Evolutionary conservation across 2,113 vertebrate genomes (phyloP), one percentile per base, ranked within the genome.

Genomic region (Tenebrosternarchus preto): DNA sequence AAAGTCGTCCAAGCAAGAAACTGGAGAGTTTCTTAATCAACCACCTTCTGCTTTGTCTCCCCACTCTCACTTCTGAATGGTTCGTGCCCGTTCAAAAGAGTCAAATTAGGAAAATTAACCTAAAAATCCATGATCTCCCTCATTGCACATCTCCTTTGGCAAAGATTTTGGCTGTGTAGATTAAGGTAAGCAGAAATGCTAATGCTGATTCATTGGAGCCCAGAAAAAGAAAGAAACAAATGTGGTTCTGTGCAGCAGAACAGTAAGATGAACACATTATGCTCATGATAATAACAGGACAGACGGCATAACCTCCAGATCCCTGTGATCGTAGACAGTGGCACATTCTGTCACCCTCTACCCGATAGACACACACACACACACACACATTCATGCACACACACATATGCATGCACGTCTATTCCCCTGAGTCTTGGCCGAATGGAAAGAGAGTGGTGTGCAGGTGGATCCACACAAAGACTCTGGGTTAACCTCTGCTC

Each of bases 21-120:
- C 60, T 53, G 39, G 56, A 79, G 73, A 69, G 79, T 76, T n/a
- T 68, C 69, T 81, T 81, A 80, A 83, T 83, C 84, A 83, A 8
- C 15, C 36, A 19, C 46, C 22, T 55, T 67, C 70, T 31, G 46
- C 71, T 74, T 78, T 66, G 74, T 71, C 60, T 22, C 27, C 17
- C 76, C 50, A n/a, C 29, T 72, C 63, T n/a, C 9, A n/a, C 63
- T 59, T n/a, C 75, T 24, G 71, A 86, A 77, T 63, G 59, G 59
- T 80, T 67, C 79, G 67, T 80, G 29, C 56, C 78, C 68, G 66
- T 78, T 63, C 53, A 43, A 50, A 79, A 81, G 79, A 60, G 76
- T 86, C 78, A 63, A 78, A 82, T 71, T 61, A 63, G 22, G 33
- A 22, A 66, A 25, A 64, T 57, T 59, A 56, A 64, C 56, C 56